Evolutionary conservation across 1,140 invertebrate species (phyloP).

Genomic region (Cheumatopsyche charites): DNA sequence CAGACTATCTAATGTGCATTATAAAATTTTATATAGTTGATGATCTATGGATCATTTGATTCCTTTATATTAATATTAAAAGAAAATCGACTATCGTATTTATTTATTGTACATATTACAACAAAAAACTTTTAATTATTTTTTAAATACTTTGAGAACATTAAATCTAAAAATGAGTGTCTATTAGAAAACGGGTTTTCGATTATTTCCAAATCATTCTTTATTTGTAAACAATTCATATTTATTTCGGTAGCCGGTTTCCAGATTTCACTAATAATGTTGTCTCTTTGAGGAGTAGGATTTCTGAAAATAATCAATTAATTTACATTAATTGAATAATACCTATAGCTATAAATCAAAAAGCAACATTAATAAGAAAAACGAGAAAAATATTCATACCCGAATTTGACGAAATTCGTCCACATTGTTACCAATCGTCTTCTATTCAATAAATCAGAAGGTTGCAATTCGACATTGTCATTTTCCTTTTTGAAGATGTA

Average conservation of each 20-base stretch:
- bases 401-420: constrained; percentile 44
- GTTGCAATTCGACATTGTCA: neutral
- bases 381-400: constrained; percentile 40
- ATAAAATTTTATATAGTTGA: too few relatives aligned
- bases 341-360: neutral
- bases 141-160: too few relatives aligned
- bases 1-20: too few relatives aligned
- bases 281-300: neutral
- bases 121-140: too few relatives aligned
- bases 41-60: too few relatives aligned
- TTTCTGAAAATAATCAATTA: constrained; percentile 12
- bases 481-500: constrained; percentile 35
- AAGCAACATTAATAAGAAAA: constrained; percentile 10
- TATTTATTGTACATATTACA: too few relatives aligned
- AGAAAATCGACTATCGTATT: too few relatives aligned
- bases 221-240: constrained; percentile 8
- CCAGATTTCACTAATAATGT: neutral
- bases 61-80: too few relatives aligned
- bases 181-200: neutral
- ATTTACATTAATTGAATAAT: neutral
- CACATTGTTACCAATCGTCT: constrained; percentile 39
- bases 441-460: constrained; percentile 30
- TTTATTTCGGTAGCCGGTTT: neutral
- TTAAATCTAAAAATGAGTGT: neutral
- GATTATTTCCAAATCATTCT: constrained; percentile 13